Conservation (phyloP, 2,113 vertebrate species). For the Dicerorhinus sumatrensis region DNA sequence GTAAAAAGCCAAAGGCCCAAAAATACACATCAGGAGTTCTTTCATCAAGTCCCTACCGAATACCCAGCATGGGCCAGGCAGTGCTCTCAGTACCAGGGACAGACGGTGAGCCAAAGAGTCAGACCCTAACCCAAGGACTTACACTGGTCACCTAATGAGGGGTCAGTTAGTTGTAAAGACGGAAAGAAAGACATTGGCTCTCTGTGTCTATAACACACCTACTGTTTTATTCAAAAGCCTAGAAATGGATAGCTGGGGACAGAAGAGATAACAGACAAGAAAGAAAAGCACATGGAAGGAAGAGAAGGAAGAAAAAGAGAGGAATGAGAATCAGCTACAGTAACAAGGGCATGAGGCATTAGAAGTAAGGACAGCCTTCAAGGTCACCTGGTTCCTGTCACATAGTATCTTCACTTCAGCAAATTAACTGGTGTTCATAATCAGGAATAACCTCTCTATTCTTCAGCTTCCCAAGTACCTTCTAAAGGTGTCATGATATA, state of each 20-base stretch:
- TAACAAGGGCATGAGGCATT: fast-evolving
- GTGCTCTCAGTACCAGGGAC: background rate
- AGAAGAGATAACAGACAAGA: background rate
- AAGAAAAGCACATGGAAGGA: background rate
- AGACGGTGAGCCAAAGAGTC: background rate
- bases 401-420: background rate
- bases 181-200: background rate
- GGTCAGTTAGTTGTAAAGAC: background rate
- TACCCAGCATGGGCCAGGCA: background rate
- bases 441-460: background rate
- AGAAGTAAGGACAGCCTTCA: background rate
- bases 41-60: background rate
- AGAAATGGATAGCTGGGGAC: background rate
- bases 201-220: background rate
- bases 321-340: background rate
- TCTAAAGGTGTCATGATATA: background rate
- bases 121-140: background rate
- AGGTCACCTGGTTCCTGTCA: background rate
- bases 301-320: background rate
- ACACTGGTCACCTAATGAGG: background rate
- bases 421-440: background rate
- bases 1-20: background rate
- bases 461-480: background rate
- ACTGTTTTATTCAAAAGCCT: background rate
- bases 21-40: background rate